These are phyloP conservation scores for Alaudala cheleensis DNA, from an alignment of 2,113 vertebrate species.

Conservation along the genomic window DNA sequence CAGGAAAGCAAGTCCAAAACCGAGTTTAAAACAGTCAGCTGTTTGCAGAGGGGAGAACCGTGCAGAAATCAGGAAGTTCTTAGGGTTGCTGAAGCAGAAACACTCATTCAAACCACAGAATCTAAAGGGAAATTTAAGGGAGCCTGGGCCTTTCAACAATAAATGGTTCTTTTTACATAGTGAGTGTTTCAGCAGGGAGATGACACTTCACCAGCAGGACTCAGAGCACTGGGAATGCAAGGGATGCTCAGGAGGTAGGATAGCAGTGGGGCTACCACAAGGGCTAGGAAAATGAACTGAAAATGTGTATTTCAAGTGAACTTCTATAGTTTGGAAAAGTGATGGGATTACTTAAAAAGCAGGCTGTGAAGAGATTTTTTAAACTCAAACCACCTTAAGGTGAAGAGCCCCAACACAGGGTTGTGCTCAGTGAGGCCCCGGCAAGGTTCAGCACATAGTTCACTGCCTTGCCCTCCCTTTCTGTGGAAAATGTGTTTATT, in stretches of 20 bases:
- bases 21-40: background rate
- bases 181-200: background rate
- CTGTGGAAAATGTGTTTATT: background rate
- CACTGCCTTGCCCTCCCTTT: background rate
- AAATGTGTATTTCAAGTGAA: background rate
- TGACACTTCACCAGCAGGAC: background rate
- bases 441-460: rapidly evolving
- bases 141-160: background rate
- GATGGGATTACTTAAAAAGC: background rate
- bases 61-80: background rate
- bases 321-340: background rate
- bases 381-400: background rate
- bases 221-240: background rate
- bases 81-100: background rate
- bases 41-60: background rate
- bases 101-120: background rate
- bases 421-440: rapidly evolving
- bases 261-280: background rate
- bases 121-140: background rate
- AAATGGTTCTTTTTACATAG: background rate
- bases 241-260: background rate
- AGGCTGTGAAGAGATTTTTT: background rate
- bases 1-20: background rate
- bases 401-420: background rate
- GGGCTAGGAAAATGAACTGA: background rate